Evolutionary conservation across 2,888 invertebrate species (phyloP).

Genomic region (Chironomus tentans): DNA sequence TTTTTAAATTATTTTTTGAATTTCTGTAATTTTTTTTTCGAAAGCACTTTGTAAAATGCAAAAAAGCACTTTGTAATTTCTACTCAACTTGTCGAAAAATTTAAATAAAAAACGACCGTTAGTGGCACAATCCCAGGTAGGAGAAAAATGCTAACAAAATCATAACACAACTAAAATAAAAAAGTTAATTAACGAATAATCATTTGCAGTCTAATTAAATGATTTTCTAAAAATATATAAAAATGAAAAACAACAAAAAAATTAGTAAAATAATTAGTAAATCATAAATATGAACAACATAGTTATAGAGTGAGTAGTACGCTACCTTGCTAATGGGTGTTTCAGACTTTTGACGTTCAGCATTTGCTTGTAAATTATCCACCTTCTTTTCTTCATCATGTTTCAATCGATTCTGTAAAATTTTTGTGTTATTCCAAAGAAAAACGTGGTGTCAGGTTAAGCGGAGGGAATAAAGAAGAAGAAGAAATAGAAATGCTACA

Average conservation of each 20-base stretch:
- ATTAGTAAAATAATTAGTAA: background rate
- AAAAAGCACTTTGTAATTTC: too few relatives aligned
- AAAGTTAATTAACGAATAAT: background rate
- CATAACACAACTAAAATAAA: background rate
- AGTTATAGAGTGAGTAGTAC: background rate
- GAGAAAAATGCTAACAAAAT: too few relatives aligned
- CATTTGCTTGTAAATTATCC: background rate
- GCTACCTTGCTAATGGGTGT: constrained; percentile 19
- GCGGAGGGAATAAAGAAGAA: background rate
- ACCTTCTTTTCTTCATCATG: constrained; percentile 20
- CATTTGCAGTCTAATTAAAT: background rate
- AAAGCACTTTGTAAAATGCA: too few relatives aligned
- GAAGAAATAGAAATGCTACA: background rate
- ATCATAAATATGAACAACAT: background rate
- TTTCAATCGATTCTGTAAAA: constrained; percentile 16
- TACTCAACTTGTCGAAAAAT: too few relatives aligned
- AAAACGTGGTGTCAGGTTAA: background rate
- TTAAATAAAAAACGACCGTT: too few relatives aligned
- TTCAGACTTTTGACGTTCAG: constrained; percentile 21
- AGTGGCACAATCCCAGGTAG: too few relatives aligned
- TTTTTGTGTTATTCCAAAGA: background rate
- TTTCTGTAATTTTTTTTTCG: too few relatives aligned
- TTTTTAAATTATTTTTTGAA: too few relatives aligned
- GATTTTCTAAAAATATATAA: background rate
- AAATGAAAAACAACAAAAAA: constrained; percentile 2